These are phyloP conservation scores for Jacana jacana DNA, from an alignment of 2,113 vertebrate genomes.

Conservation along the genomic window DNA sequence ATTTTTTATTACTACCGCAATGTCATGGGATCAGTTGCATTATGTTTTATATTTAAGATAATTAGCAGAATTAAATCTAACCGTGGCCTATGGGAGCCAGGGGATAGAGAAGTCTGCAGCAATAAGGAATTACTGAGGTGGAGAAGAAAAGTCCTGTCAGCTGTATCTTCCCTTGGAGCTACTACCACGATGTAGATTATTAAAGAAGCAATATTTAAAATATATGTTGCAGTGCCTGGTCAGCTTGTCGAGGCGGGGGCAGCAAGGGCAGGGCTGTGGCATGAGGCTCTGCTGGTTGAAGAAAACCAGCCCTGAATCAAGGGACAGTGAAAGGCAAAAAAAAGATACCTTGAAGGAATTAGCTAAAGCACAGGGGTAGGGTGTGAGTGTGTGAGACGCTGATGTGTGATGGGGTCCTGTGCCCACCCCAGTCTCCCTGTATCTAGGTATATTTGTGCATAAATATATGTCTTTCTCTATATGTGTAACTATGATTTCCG, in stretches of 20 bases:
- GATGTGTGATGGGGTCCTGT: background rate
- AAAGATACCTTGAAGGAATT: background rate
- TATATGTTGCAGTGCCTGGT: background rate
- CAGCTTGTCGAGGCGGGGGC: background rate
- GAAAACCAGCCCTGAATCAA: background rate
- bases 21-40: background rate
- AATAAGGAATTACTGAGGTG: conserved; percentile 7
- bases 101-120: background rate
- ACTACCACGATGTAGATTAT: background rate
- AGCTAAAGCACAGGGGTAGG: background rate
- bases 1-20: conserved; percentile 49
- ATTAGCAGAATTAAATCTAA: conserved; percentile 34
- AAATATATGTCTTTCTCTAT: background rate
- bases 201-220: conserved; percentile 63
- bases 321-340: background rate
- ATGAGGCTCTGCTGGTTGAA: background rate
- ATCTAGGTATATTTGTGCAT: background rate
- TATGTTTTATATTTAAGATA: conserved; percentile 55
- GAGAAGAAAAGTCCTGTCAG: background rate
- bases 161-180: conserved; percentile 22
- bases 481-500: background rate
- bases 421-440: background rate
- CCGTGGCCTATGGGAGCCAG: background rate
- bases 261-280: accelerated
- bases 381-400: background rate